Conservation (phyloP, 1,140 invertebrate genomes). For the Oppia nitens region DNA sequence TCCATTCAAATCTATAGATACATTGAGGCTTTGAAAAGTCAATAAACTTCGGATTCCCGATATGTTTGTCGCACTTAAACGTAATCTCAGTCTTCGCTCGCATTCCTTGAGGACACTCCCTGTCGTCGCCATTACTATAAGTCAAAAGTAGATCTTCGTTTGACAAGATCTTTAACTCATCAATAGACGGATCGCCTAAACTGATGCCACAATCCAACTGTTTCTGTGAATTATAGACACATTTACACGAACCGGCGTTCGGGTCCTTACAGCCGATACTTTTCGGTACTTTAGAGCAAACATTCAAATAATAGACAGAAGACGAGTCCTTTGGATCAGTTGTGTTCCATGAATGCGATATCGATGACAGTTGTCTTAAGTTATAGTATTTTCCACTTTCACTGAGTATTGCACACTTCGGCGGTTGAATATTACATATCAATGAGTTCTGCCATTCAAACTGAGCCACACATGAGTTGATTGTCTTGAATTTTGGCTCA, state of each 20-base stretch:
- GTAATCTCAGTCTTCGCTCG: slow-evolving; percentile 1
- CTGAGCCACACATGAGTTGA: slow-evolving; percentile 21
- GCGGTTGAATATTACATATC: slow-evolving; percentile 23
- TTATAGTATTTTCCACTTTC: slow-evolving; percentile 13
- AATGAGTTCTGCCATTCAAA: slow-evolving; percentile 27
- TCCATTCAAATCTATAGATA: slow-evolving; percentile 27
- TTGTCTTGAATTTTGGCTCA: slow-evolving; percentile 13
- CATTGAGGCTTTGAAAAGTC: slow-evolving; percentile 20
- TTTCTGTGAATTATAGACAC: background rate
- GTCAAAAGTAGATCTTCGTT: slow-evolving; percentile 13
- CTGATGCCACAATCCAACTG: background rate
- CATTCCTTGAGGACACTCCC: background rate
- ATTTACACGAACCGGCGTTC: background rate
- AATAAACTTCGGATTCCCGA: slow-evolving; percentile 10
- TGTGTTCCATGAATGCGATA: slow-evolving; percentile 20
- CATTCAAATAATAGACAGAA: slow-evolving; percentile 8
- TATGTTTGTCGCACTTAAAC: slow-evolving; percentile 11
- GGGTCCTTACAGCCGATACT: background rate
- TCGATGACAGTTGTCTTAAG: slow-evolving; percentile 18
- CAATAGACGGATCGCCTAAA: background rate
- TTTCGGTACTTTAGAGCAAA: slow-evolving; percentile 6
- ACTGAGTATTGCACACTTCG: slow-evolving; percentile 11
- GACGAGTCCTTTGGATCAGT: background rate
- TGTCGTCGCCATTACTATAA: slow-evolving; percentile 10
- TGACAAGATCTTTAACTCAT: background rate